Base-by-base conservation (phyloP, 2,888 invertebrate species). In the Ptychoptera contaminata region DNA sequence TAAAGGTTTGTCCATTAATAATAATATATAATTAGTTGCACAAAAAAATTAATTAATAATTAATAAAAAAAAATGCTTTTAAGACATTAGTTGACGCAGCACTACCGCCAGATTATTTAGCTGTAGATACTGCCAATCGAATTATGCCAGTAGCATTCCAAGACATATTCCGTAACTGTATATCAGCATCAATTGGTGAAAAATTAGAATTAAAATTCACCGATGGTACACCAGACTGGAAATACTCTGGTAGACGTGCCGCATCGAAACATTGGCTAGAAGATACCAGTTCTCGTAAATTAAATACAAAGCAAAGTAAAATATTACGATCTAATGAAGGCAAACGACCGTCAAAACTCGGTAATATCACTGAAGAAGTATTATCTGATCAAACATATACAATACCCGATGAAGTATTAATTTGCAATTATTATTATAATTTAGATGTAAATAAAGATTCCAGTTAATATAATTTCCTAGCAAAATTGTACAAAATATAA, bases 191-290 rank as follows among this genome's bases (percentile, higher is more conserved):
- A 4, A 40, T 40, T 32, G 29, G 40, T 32, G 40, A 40, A 32
- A 40, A 29, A 14, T 9, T 40, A 15, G 40, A 40, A 29, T 40
- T 40, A 16, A 40, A 40, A 40, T 40, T 40, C 31, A 23, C 23
- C 10, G 40, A 40, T 15, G 32, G 31, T 40, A 40, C 40, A 15
- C 40, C 40, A 32, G 10, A 32, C 10, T 40, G 40, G 40, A 40
- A 40, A 16, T n/a, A 29, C 9, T 9, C 10, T 14, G 16, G 16
- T 11, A 12, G 32, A 15, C 7, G 2, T 11, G 30, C 31, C 12
- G 14, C 14, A 2, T 6, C n/a, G 2, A 31, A 15, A 40, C 15
- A 40, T 32, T 40, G 31, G 32, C 29, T 31, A 30, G 29, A 30
- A 7, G 23, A 23, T 23, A 5, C 3, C 23, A 3, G 23, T 7